Evolutionary conservation across 2,113 vertebrate species (phyloP).

Genomic region (Emberiza fucata): DNA sequence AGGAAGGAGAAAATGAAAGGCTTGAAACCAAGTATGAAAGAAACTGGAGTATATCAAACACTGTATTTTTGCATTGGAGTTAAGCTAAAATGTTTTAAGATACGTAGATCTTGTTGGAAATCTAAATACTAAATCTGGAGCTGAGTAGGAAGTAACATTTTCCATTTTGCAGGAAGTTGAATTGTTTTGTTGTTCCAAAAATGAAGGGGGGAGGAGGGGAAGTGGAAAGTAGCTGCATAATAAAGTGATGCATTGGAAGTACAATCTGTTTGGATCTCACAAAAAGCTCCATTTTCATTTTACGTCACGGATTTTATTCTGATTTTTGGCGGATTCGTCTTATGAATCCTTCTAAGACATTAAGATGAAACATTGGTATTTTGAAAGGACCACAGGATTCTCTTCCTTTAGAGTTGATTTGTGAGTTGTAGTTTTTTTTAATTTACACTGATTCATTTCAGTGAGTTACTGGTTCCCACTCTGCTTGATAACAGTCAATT

Average conservation of each 20-base stretch:
- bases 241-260: background rate
- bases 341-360: background rate
- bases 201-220: background rate
- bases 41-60: background rate
- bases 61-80: background rate
- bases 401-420: background rate
- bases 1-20: background rate
- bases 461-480: background rate
- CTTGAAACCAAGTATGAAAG: background rate
- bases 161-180: conserved; percentile 34
- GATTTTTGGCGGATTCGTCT: background rate
- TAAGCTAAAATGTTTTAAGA: background rate
- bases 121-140: conserved; percentile 47
- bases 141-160: conserved; percentile 48
- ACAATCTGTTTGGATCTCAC: conserved; percentile 9
- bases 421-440: background rate
- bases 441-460: background rate
- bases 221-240: background rate
- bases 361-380: background rate
- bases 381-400: background rate
- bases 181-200: conserved; percentile 49
- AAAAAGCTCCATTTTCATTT: background rate
- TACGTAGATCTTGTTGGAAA: background rate
- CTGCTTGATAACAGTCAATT: background rate
- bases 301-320: background rate